A percentile compares a stretch with the other conserved stretches of the same genome.
Evolutionary conservation across 2,888 invertebrate species (phyloP).

Genomic region (Pharmacophagus antenor): DNA sequence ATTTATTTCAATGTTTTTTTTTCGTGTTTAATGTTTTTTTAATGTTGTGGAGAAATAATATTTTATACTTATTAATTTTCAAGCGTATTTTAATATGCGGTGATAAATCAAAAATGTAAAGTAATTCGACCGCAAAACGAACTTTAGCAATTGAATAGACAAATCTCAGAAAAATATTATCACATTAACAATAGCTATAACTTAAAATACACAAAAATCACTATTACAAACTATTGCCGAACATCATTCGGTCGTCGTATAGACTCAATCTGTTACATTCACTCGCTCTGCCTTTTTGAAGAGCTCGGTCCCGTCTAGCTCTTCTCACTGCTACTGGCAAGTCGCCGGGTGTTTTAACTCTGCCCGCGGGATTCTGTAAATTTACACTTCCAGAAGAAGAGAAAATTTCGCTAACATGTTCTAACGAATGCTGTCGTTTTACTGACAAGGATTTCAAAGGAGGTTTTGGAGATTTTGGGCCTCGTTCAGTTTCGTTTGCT

Average conservation of each 20-base stretch:
- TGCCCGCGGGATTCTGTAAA: constrained; percentile 86
- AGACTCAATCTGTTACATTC: constrained; percentile 88
- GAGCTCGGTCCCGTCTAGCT: constrained; percentile 83
- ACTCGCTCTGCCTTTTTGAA: constrained; percentile 66
- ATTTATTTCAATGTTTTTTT: no score
- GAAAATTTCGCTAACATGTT: constrained; percentile 88
- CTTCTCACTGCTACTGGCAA: constrained; percentile 88
- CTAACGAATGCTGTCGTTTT: constrained; percentile 85
- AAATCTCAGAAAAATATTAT: constrained; percentile 36
- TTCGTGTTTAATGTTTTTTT: no score
- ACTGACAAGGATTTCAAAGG: constrained; percentile 57
- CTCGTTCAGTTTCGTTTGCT: constrained; percentile 51
- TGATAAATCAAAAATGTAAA: no score
- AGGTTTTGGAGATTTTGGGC: constrained; percentile 54
- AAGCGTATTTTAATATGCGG: no score
- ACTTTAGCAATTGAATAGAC: constrained; percentile 12
- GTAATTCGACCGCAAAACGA: constrained; percentile 33
- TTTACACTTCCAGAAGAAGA: constrained; percentile 84
- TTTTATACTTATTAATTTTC: no score
- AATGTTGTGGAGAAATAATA: no score
- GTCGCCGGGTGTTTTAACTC: constrained; percentile 91
- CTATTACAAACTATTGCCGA: constrained; percentile 72
- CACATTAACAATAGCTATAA: constrained; percentile 34
- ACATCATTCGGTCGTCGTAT: constrained; percentile 95
- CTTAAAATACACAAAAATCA: constrained; percentile 9